Evolutionary conservation across 2,888 invertebrate genomes (phyloP).

Genomic region (Xestia ashworthii): DNA sequence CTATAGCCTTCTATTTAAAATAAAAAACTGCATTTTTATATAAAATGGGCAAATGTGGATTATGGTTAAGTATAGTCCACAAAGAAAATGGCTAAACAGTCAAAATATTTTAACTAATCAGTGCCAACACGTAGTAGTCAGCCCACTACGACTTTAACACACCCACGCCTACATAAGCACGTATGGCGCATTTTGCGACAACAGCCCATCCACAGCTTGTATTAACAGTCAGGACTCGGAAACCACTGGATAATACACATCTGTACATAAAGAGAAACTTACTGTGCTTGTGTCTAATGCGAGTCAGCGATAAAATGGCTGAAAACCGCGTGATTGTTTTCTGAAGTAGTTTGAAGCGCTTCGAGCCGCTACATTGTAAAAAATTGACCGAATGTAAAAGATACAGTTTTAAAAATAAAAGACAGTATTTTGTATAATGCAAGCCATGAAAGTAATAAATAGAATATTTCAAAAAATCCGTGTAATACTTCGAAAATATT

Average conservation of each 20-base stretch:
- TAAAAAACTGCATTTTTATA: background rate
- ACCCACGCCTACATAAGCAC: conserved; percentile 67
- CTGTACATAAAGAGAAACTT: conserved; percentile 50
- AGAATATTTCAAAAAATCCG: background rate
- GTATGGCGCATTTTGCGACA: conserved; percentile 71
- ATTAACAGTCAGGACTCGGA: conserved; percentile 57
- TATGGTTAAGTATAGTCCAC: background rate
- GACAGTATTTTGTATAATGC: background rate
- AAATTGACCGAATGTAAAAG: background rate
- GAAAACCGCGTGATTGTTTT: background rate
- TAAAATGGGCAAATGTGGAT: no score
- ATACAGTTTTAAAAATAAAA: background rate
- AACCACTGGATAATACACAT: conserved; percentile 27
- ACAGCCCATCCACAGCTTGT: conserved; percentile 71
- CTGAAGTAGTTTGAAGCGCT: conserved; percentile 4
- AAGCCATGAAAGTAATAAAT: background rate
- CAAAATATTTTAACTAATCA: background rate
- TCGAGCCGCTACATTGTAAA: background rate
- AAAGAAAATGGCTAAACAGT: background rate
- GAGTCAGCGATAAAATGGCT: conserved; percentile 42
- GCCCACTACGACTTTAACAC: conserved; percentile 56
- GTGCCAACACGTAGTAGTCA: conserved; percentile 20
- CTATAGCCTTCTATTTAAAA: background rate
- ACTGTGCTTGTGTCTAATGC: conserved; percentile 64
- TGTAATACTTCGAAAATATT: background rate